Evolutionary conservation across 2,888 invertebrate genomes (phyloP).

Genomic region (Hypolimnas misippus): DNA sequence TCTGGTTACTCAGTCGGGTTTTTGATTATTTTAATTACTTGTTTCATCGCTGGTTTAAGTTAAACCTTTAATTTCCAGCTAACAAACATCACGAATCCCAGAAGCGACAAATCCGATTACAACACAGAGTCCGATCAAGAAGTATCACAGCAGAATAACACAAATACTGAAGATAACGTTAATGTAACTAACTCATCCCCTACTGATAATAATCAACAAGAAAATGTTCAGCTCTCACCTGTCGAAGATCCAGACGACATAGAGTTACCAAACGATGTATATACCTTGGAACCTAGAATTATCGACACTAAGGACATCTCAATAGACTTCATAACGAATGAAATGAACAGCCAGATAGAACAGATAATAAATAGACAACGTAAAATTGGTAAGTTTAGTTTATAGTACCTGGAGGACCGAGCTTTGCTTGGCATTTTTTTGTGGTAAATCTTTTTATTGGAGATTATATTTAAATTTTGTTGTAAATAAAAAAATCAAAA

Average conservation of each 20-base stretch:
- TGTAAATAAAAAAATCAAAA: too few relatives aligned
- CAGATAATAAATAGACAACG: slow-evolving; percentile 13
- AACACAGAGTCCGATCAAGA: slow-evolving; percentile 63
- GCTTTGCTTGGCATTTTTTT: neutral
- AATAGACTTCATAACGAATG: slow-evolving; percentile 51
- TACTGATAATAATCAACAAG: too few relatives aligned
- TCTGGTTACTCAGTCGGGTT: too few relatives aligned
- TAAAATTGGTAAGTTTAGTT: slow-evolving; percentile 30
- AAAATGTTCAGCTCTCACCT: neutral
- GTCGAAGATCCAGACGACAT: neutral
- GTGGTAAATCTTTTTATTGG: neutral
- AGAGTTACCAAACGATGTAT: neutral
- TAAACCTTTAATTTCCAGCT: slow-evolving; percentile 55
- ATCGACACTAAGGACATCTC: neutral
- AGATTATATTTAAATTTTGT: neutral
- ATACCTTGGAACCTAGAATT: neutral
- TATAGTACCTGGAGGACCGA: too few relatives aligned
- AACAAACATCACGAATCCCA: slow-evolving; percentile 63
- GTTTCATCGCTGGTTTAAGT: neutral
- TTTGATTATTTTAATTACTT: too few relatives aligned
- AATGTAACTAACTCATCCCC: too few relatives aligned
- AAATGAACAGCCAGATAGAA: slow-evolving; percentile 35
- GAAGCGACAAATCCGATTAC: slow-evolving; percentile 59
- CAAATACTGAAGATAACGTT: neutral
- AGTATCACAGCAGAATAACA: slow-evolving; percentile 34